phyloP scores from a whole-genome alignment of 2,797 vertebrate genomes.

The Cynopterus sphinx region DNA sequence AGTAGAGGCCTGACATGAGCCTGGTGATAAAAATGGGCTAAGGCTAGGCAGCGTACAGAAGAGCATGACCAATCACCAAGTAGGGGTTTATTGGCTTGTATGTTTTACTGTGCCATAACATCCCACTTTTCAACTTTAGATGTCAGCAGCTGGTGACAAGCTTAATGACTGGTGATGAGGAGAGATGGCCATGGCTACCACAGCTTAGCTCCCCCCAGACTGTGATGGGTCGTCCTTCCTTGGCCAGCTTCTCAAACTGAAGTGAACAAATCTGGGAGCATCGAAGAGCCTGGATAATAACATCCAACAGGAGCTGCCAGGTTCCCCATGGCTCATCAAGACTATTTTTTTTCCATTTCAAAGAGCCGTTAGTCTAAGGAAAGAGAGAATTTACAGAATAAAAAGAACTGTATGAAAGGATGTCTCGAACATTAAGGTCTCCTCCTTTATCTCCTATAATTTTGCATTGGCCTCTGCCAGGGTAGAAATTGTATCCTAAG shows the following conservation, averaged over 20 bases:
- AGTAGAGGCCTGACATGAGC: neutral
- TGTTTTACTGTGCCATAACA: conserved; percentile 68
- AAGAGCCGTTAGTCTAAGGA: neutral
- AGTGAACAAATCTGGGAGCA: neutral
- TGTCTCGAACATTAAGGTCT: neutral
- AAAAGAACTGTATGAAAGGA: neutral
- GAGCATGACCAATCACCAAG: conserved; percentile 71
- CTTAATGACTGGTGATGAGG: neutral
- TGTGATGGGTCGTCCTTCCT: neutral
- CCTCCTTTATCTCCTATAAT: neutral
- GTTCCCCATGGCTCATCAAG: neutral
- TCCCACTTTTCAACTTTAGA: conserved; percentile 68
- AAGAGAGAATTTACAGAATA: neutral
- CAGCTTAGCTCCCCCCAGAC: neutral
- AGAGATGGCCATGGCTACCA: neutral
- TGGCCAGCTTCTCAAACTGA: neutral
- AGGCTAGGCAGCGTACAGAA: conserved; percentile 25
- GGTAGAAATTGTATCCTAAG: neutral
- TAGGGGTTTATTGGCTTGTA: conserved; percentile 61
- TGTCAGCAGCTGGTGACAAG: conserved; percentile 70
- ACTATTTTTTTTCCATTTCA: neutral
- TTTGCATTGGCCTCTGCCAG: neutral
- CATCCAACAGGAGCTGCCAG: fast-evolving
- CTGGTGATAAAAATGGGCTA: neutral
- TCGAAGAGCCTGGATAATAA: fast-evolving